Evolutionary conservation across 2,113 vertebrate species (phyloP).

Genomic region (Pterocles orientalis): DNA sequence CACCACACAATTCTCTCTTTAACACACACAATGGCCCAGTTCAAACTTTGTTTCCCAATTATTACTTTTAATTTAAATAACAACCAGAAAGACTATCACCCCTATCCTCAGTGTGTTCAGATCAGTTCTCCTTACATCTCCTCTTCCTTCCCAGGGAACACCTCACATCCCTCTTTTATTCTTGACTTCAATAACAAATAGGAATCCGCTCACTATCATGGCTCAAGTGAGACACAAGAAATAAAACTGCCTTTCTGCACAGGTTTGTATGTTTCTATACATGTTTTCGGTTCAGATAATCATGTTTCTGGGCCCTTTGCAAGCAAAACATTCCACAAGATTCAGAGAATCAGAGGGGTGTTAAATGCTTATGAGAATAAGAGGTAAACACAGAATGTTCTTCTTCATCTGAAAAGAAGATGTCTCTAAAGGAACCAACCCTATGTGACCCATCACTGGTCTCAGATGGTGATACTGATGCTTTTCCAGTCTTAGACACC

Average conservation of each 20-base stretch:
- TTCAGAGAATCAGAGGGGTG: background rate
- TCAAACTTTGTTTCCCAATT: background rate
- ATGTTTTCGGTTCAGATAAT: background rate
- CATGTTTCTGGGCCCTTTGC: background rate
- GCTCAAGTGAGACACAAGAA: background rate
- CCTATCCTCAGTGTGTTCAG: background rate
- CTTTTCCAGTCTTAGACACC: background rate
- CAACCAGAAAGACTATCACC: background rate
- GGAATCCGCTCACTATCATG: background rate
- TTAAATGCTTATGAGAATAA: background rate
- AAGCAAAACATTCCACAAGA: background rate
- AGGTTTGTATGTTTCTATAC: background rate
- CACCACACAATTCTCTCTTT: background rate
- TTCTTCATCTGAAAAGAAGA: background rate
- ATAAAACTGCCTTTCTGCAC: background rate
- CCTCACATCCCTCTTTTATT: background rate
- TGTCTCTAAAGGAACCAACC: background rate
- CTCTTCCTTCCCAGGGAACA: background rate
- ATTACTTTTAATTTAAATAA: background rate
- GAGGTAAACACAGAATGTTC: background rate
- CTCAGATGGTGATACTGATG: background rate
- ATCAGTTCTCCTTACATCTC: background rate
- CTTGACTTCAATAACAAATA: background rate
- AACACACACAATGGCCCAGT: background rate
- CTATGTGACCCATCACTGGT: background rate